phyloP scores from a whole-genome alignment of 30 jellyfish, hydroid and myxozoan genomes.

The Turritopsis rubra region DNA sequence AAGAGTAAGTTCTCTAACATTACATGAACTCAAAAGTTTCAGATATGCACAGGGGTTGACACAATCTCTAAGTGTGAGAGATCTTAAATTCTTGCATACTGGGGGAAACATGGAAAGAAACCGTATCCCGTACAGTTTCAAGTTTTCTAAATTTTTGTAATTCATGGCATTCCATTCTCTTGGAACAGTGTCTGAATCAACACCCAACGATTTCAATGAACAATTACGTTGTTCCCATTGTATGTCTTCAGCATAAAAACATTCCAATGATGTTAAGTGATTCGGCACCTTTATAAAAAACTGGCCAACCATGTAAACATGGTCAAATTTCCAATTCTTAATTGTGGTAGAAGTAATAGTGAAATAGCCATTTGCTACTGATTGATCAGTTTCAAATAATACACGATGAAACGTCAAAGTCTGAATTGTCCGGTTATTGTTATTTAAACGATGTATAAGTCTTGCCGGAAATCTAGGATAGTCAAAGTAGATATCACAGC shows the following conservation, averaged over 20 bases:
- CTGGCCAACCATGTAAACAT: constrained; percentile 1
- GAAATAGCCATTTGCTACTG: not conserved
- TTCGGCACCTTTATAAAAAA: not conserved
- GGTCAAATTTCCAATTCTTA: not conserved
- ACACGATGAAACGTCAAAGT: not conserved
- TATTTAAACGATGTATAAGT: not conserved
- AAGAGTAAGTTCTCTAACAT: not conserved
- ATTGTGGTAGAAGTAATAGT: not conserved
- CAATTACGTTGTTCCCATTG: constrained; percentile 2
- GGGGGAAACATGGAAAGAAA: constrained; percentile 11
- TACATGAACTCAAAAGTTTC: not conserved
- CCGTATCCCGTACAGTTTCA: not conserved
- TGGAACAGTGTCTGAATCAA: not conserved
- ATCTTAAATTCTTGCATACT: not conserved
- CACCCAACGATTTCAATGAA: not conserved
- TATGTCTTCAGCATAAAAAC: constrained; percentile 18
- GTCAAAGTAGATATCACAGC: not conserved
- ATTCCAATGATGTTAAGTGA: not conserved
- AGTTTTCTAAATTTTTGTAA: not conserved
- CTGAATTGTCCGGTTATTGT: not conserved
- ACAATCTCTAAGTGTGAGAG: constrained; percentile 10
- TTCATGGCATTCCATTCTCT: not conserved
- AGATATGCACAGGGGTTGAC: not conserved
- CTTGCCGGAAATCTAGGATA: not conserved
- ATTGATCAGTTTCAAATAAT: not conserved